Conservation (phyloP, 2,888 invertebrate species). For the Spilosoma lubricipeda region DNA sequence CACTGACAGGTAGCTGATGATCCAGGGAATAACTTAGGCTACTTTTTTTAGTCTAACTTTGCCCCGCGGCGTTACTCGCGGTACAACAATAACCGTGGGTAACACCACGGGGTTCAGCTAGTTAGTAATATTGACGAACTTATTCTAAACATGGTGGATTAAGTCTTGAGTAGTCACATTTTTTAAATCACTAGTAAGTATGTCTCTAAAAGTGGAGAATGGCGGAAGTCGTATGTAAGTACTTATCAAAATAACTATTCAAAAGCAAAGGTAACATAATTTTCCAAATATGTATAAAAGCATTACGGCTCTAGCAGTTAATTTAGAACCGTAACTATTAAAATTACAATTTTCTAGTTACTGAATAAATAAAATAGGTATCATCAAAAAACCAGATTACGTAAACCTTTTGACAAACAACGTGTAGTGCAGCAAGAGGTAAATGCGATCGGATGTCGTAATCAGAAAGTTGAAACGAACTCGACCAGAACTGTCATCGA, state of each 20-base stretch:
- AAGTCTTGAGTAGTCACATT: not conserved
- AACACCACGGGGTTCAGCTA: too few relatives aligned
- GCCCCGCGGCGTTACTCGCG: too few relatives aligned
- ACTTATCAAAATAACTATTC: too few relatives aligned
- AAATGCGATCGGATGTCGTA: conserved; percentile 39
- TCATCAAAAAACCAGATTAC: conserved; percentile 35
- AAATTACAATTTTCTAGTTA: conserved; percentile 8
- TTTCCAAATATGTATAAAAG: not conserved
- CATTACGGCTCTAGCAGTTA: not conserved
- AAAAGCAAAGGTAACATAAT: too few relatives aligned
- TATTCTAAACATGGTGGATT: not conserved
- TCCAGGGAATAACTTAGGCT: too few relatives aligned
- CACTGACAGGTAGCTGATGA: too few relatives aligned
- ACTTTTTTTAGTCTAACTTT: too few relatives aligned
- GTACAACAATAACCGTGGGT: too few relatives aligned
- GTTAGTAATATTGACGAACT: not conserved
- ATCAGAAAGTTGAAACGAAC: conserved; percentile 46
- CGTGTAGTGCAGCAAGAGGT: conserved; percentile 30
- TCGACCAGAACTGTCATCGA: conserved; percentile 42
- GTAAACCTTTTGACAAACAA: conserved; percentile 29
- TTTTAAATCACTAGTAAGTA: not conserved
- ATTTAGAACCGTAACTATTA: not conserved
- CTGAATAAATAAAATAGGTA: conserved; percentile 11
- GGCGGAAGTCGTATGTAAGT: not conserved
- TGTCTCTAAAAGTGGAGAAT: not conserved